These are phyloP conservation scores for Rhagium mordax DNA, from an alignment of 2,888 invertebrate species.

Conservation along the genomic window DNA sequence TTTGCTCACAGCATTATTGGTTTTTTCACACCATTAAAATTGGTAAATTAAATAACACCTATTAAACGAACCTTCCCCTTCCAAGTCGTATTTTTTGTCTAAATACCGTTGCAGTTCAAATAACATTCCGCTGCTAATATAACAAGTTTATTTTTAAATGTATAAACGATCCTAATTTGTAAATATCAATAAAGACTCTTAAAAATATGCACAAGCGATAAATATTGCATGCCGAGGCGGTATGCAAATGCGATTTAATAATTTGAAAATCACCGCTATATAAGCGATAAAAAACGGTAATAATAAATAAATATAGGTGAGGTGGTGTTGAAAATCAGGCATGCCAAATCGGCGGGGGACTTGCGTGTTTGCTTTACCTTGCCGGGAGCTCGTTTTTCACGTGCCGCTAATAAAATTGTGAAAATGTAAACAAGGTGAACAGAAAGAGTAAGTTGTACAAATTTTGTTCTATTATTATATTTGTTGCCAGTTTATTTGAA, in stretches of 20 bases:
- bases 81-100: background rate
- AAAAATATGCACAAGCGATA: constrained; percentile 4
- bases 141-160: constrained; percentile 7
- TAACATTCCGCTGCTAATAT: background rate
- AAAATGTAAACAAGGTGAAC: background rate
- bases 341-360: constrained; percentile 5
- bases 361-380: constrained; percentile 14
- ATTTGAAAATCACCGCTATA: constrained; percentile 2
- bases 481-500: too few species aligned
- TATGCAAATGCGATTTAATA: background rate
- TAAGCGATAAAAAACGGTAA: constrained; percentile 14
- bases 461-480: too few species aligned
- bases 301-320: constrained; percentile 10
- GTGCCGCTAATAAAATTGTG: constrained; percentile 10
- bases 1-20: too few species aligned
- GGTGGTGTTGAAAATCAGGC: constrained; percentile 11
- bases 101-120: constrained; percentile 5
- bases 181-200: constrained; percentile 5
- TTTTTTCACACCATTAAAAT: too few species aligned
- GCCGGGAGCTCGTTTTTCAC: constrained; percentile 12
- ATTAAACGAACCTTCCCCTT: too few species aligned
- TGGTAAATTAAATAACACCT: too few species aligned
- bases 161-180: constrained; percentile 7
- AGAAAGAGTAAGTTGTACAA: background rate
- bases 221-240: background rate